Percentiles rank a stretch among this genome's conserved stretches.
Conservation (phyloP, 2,888 invertebrate genomes). For the Lasioglossum lativentre region DNA sequence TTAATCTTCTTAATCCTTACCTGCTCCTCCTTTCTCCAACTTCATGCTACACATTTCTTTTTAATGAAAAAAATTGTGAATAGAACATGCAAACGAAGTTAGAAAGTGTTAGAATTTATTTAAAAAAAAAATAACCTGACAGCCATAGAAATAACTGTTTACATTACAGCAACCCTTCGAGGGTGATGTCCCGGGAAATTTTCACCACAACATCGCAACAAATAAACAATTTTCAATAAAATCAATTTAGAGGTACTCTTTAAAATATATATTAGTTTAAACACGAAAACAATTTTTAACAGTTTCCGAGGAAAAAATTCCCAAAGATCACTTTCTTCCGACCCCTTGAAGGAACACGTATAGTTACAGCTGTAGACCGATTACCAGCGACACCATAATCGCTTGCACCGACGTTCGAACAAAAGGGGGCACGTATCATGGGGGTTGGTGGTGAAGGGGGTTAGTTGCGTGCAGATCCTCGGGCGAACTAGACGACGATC, state of each 20-base stretch:
- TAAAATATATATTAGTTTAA: not conserved
- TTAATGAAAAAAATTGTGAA: not conserved
- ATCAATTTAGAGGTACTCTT: not conserved
- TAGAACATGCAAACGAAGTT: too few relatives aligned
- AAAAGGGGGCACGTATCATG: not conserved
- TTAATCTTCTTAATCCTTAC: too few relatives aligned
- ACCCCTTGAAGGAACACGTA: not conserved
- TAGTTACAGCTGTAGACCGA: slow-evolving; percentile 37
- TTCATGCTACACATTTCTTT: not conserved
- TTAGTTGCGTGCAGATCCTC: not conserved
- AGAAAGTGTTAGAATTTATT: not conserved
- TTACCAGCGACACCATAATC: slow-evolving; percentile 29
- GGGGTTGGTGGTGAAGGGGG: not conserved
- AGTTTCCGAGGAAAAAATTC: not conserved
- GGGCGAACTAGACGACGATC: slow-evolving; percentile 25
- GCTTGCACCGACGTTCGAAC: not conserved
- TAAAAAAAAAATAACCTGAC: not conserved
- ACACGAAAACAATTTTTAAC: not conserved
- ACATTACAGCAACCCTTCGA: too few relatives aligned
- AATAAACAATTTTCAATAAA: not conserved
- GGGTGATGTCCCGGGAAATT: too few relatives aligned
- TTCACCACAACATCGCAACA: not conserved
- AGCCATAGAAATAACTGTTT: too few relatives aligned
- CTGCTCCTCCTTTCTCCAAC: not conserved
- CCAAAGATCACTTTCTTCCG: not conserved